These are phyloP conservation scores for Acridotheres tristis DNA, from an alignment of 2,797 vertebrate species.

Conservation along the genomic window DNA sequence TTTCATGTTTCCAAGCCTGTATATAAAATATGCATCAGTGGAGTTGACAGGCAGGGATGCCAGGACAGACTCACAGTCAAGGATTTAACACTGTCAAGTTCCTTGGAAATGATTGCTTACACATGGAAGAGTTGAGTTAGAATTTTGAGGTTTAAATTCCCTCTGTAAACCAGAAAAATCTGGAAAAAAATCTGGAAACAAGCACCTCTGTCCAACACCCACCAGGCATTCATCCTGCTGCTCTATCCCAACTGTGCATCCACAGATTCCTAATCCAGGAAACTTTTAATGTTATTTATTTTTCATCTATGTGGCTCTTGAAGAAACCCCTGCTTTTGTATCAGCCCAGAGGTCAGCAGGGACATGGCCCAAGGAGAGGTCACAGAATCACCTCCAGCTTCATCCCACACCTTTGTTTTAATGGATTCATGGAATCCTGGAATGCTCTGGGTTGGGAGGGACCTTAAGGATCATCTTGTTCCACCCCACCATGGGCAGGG, in stretches of 20 bases:
- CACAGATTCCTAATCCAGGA: too few relatives aligned
- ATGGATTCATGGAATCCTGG: not conserved
- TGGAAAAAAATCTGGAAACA: not conserved
- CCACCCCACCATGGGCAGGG: not conserved
- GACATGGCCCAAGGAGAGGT: not conserved
- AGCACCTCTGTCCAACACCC: not conserved
- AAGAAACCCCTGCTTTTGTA: not conserved
- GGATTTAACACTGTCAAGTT: not conserved
- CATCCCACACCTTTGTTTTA: not conserved
- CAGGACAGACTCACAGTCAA: not conserved
- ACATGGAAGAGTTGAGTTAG: not conserved
- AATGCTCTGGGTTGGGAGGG: not conserved
- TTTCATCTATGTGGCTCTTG: not conserved
- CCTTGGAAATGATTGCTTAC: not conserved
- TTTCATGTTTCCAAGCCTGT: constrained; percentile 40
- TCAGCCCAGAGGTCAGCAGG: not conserved
- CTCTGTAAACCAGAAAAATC: constrained; percentile 6
- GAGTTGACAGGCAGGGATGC: constrained; percentile 34
- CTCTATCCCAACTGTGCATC: not conserved
- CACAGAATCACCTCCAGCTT: not conserved
- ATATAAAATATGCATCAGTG: constrained; percentile 60
- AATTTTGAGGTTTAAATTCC: constrained; percentile 30
- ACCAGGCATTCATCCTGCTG: not conserved
- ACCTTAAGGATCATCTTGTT: rapidly evolving
- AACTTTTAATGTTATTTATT: not conserved